Conservation (phyloP, 1,140 invertebrate species). For the Dreissena polymorpha region DNA sequence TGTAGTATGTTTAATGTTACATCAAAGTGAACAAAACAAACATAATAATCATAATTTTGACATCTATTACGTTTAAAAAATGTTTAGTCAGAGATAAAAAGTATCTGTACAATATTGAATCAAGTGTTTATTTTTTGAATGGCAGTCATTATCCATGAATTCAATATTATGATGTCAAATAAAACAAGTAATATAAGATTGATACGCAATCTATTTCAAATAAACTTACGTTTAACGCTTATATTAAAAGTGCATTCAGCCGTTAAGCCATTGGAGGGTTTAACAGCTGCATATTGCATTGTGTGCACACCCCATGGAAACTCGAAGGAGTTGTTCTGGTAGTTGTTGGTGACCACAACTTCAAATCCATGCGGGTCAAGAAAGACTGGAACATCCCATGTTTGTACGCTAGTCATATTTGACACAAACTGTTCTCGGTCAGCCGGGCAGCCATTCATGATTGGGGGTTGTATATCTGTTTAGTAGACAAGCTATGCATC, state of each 20-base stretch:
- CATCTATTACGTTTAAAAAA: not conserved
- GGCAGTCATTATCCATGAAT: not conserved
- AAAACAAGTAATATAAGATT: too few species aligned
- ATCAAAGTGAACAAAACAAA: too few species aligned
- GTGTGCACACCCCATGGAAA: conserved; percentile 65
- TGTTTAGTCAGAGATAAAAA: not conserved
- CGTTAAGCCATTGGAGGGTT: conserved; percentile 59
- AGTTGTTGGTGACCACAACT: conserved; percentile 54
- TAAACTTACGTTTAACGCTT: conserved; percentile 57
- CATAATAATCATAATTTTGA: not conserved
- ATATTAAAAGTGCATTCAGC: conserved; percentile 61
- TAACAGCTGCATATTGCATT: conserved; percentile 59
- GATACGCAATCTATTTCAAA: too few species aligned
- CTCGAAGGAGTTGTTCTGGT: conserved; percentile 30
- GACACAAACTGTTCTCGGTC: conserved; percentile 12
- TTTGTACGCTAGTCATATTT: conserved; percentile 22
- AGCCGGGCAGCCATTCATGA: conserved; percentile 43
- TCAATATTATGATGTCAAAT: not conserved
- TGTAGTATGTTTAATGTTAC: too few species aligned
- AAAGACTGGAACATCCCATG: conserved; percentile 58
- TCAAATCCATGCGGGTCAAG: conserved; percentile 54
- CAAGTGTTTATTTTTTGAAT: not conserved
- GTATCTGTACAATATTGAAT: not conserved
- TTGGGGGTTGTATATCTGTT: conserved; percentile 63
- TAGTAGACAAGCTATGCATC: not conserved